Percentiles rank a stretch among this genome's conserved stretches.
Evolutionary conservation across 1,140 invertebrate genomes (phyloP).

Genomic region (Tachypleus tridentatus): DNA sequence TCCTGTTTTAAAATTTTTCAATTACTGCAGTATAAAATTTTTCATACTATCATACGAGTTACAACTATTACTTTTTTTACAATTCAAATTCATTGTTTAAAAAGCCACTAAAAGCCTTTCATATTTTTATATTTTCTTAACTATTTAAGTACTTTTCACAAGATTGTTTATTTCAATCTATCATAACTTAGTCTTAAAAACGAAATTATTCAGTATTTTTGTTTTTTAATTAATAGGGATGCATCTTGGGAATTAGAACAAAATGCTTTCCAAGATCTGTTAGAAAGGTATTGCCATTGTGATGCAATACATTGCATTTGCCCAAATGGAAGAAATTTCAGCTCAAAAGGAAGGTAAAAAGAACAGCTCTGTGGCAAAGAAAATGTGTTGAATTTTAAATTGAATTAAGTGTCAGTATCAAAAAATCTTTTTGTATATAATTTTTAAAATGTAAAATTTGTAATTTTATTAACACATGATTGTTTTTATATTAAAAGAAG

Average conservation of each 20-base stretch:
- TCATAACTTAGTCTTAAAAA: conserved; percentile 6
- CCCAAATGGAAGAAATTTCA: conserved; percentile 41
- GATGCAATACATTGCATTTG: conserved; percentile 45
- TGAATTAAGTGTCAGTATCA: too few relatives aligned
- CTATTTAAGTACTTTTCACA: too few relatives aligned
- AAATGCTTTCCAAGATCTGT: conserved; percentile 47
- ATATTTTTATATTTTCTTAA: too few relatives aligned
- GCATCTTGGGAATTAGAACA: conserved; percentile 54
- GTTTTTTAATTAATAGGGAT: conserved; percentile 38
- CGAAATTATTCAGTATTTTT: too few relatives aligned
- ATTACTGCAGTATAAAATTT: too few relatives aligned
- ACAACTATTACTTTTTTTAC: too few relatives aligned
- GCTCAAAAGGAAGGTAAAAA: conserved; percentile 36
- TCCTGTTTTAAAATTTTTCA: too few relatives aligned
- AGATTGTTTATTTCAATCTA: conserved; percentile 5
- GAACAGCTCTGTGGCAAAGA: conserved; percentile 13
- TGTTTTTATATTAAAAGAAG: too few relatives aligned
- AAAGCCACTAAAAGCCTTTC: too few relatives aligned
- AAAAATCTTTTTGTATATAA: neutral
- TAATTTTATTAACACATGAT: neutral
- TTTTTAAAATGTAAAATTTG: neutral
- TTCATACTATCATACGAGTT: too few relatives aligned
- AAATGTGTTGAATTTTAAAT: too few relatives aligned
- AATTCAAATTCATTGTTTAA: too few relatives aligned
- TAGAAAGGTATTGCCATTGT: conserved; percentile 44